A percentile compares a stretch with the other conserved stretches of the same genome.
Evolutionary conservation across 2,797 vertebrate species (phyloP).

Genomic region (Acridotheres tristis): DNA sequence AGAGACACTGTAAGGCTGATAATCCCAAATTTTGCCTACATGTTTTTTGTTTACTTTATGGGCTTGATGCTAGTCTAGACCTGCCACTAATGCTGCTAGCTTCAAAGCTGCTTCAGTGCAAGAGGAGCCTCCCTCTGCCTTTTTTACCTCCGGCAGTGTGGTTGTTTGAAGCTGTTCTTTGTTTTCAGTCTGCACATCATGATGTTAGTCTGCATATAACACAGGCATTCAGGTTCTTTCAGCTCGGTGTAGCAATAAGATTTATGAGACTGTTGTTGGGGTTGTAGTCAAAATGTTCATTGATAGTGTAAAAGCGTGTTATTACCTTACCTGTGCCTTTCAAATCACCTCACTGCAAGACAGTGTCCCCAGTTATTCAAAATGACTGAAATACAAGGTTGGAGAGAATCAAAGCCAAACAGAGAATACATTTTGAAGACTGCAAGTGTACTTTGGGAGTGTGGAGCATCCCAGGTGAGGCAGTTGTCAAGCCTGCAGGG

Average conservation of each 20-base stretch:
- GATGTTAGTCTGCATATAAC: slow-evolving; percentile 13
- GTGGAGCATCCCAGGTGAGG: background rate
- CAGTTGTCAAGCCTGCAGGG: background rate
- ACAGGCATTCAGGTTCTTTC: slow-evolving; percentile 11
- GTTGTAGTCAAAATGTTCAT: background rate
- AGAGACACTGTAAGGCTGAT: background rate
- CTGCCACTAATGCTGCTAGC: slow-evolving; percentile 17
- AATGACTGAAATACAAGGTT: background rate
- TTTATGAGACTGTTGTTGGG: slow-evolving; percentile 16
- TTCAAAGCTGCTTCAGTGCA: slow-evolving; percentile 38
- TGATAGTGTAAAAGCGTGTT: background rate
- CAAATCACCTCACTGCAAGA: background rate
- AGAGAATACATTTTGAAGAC: background rate
- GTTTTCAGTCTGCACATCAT: slow-evolving; percentile 34
- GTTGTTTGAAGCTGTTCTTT: slow-evolving; percentile 51
- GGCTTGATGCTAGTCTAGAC: slow-evolving; percentile 32
- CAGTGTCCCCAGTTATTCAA: background rate
- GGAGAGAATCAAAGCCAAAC: background rate
- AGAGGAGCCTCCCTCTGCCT: slow-evolving; percentile 37
- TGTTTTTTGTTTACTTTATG: slow-evolving; percentile 44
- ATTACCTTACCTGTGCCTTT: background rate
- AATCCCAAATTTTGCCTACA: background rate
- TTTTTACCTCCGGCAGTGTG: background rate
- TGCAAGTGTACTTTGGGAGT: background rate
- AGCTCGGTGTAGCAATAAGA: background rate